Conservation (phyloP, 2,113 vertebrate genomes). For the Brachyistius frenatus region DNA sequence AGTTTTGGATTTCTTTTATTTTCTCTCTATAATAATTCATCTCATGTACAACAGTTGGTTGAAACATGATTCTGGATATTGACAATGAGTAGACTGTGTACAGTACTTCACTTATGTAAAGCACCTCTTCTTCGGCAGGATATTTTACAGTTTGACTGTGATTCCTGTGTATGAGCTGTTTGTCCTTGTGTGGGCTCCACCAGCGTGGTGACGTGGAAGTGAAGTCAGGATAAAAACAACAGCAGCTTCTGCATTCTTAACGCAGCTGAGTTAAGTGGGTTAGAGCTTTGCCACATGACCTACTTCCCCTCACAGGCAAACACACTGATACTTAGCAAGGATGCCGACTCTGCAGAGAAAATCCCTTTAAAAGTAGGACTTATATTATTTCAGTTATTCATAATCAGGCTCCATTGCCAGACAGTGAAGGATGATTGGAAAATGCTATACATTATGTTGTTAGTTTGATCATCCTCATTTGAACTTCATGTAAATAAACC, state of each 20-base stretch:
- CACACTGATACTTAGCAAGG: constrained; percentile 36
- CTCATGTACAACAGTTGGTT: no score
- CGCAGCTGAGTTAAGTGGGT: constrained; percentile 70
- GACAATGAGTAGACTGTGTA: no score
- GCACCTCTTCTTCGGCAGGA: no score
- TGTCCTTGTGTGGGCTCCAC: background rate
- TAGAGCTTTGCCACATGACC: constrained; percentile 76
- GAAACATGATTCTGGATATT: no score
- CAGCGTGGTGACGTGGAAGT: constrained; percentile 8
- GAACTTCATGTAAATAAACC: background rate
- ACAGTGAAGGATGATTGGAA: background rate
- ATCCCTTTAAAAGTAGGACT: constrained; percentile 58
- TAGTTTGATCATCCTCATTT: background rate
- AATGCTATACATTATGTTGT: background rate
- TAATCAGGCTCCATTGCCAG: constrained; percentile 12
- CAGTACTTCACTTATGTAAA: no score
- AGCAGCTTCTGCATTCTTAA: constrained; percentile 68
- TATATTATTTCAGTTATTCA: constrained; percentile 37
- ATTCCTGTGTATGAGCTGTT: no score
- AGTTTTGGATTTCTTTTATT: no score
- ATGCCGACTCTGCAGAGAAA: constrained; percentile 54
- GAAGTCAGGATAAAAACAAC: constrained; percentile 61
- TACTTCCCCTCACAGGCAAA: constrained; percentile 63
- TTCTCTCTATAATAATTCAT: no score
- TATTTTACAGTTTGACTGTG: no score